A percentile compares a stretch with the other conserved stretches of the same genome.
phyloP scores from a whole-genome alignment of 2,113 vertebrate species.

The Climacteris rufus region DNA sequence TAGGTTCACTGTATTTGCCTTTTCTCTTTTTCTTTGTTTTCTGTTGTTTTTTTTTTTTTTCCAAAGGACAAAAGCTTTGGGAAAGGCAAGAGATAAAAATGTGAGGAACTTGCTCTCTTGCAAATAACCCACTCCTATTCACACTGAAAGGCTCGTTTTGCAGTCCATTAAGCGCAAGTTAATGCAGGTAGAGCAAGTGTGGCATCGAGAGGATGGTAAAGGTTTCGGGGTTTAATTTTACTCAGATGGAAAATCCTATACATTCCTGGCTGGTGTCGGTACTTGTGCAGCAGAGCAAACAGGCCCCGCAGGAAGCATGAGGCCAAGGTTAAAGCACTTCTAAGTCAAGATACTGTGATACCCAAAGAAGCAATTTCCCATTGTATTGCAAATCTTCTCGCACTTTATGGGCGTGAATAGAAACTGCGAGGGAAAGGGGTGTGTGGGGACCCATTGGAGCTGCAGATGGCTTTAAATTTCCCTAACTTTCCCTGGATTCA shows the following conservation, averaged over 20 bases:
- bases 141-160: slow-evolving; percentile 48
- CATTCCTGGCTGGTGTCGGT: not conserved
- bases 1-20: not conserved
- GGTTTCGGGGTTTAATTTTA: slow-evolving; percentile 65
- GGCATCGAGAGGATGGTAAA: slow-evolving; percentile 51
- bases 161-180: slow-evolving; percentile 65
- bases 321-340: slow-evolving; percentile 71
- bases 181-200: slow-evolving; percentile 62
- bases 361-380: slow-evolving; percentile 70
- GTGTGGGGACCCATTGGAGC: slow-evolving; percentile 58
- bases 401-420: slow-evolving; percentile 47
- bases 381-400: slow-evolving; percentile 49
- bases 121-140: slow-evolving; percentile 56
- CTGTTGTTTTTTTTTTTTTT: not conserved
- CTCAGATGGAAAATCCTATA: slow-evolving; percentile 55
- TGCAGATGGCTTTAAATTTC: slow-evolving; percentile 56
- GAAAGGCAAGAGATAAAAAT: slow-evolving; percentile 12
- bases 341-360: slow-evolving; percentile 56
- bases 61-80: not conserved
- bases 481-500: slow-evolving; percentile 54
- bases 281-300: slow-evolving; percentile 34
- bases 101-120: slow-evolving; percentile 8
- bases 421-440: slow-evolving; percentile 20
- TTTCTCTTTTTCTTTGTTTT: not conserved
- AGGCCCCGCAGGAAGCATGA: slow-evolving; percentile 57